Percentiles rank a stretch among this genome's conserved stretches.
phyloP scores from a whole-genome alignment of 2,797 vertebrate genomes.

The Pseudopleuronectes americanus region DNA sequence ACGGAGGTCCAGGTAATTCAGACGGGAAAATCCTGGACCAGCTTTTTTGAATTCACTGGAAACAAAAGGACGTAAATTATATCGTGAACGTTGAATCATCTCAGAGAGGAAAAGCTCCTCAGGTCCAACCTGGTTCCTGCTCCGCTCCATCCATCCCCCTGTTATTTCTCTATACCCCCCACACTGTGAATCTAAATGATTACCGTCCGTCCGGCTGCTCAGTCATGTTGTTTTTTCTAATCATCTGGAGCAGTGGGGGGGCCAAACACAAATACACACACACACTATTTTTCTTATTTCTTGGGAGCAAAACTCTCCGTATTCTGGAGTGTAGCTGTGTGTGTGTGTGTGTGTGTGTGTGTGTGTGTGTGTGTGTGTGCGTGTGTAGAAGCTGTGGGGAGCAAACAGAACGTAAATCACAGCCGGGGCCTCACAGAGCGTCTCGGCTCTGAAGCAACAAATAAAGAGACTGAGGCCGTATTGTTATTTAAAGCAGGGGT shows the following conservation, averaged over 20 bases:
- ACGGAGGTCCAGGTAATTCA: slow-evolving; percentile 12
- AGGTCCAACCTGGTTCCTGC: neutral
- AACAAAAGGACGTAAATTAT: slow-evolving; percentile 1
- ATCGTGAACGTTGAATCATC: neutral
- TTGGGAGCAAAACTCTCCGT: slow-evolving; percentile 9
- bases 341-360: neutral
- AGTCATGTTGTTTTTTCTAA: slow-evolving; percentile 62
- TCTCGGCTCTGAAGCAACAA: slow-evolving; percentile 46
- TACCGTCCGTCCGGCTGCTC: slow-evolving; percentile 36
- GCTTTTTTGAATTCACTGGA: slow-evolving; percentile 14
- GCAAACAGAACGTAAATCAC: slow-evolving; percentile 64
- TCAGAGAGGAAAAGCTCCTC: slow-evolving; percentile 5
- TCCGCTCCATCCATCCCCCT: neutral
- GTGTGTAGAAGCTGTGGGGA: slow-evolving; percentile 32
- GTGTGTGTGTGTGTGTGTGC: slow-evolving; percentile 26
- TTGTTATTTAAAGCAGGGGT: slow-evolving; percentile 65
- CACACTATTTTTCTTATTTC: slow-evolving; percentile 27
- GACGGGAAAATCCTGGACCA: neutral
- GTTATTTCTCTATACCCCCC: neutral
- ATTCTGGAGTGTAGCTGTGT: slow-evolving; percentile 9
- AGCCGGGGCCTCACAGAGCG: slow-evolving; percentile 39
- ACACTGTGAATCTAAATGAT: slow-evolving; percentile 45
- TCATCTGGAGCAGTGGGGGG: slow-evolving; percentile 58
- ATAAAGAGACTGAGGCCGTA: slow-evolving; percentile 36
- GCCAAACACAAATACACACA: slow-evolving; percentile 24